phyloP scores from a whole-genome alignment of 2,888 invertebrate genomes.

The Drosophila helvetica region DNA sequence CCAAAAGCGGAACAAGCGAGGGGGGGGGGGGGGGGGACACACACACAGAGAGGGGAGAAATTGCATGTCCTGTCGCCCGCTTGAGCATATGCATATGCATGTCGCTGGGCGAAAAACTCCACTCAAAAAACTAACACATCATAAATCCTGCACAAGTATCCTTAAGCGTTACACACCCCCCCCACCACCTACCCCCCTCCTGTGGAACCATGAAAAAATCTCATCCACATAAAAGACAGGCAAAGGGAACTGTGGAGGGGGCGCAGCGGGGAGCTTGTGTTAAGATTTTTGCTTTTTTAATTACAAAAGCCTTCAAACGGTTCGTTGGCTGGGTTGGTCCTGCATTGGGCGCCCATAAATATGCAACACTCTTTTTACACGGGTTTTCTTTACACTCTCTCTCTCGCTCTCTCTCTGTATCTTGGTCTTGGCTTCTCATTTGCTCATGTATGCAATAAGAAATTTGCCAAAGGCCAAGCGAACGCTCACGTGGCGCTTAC shows the following conservation, averaged over 20 bases:
- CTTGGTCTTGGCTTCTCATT: background rate
- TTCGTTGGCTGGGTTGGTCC: conserved; percentile 23
- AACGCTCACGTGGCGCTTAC: conserved; percentile 36
- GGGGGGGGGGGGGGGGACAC: background rate
- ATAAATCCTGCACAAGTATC: conserved; percentile 76
- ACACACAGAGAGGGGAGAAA: conserved; percentile 42
- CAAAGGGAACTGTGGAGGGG: conserved; percentile 4
- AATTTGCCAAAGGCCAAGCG: conserved; percentile 41
- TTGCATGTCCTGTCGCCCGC: conserved; percentile 42
- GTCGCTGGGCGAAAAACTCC: conserved; percentile 58
- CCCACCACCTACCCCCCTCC: conserved; percentile 49
- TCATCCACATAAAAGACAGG: conserved; percentile 34
- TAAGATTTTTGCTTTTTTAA: conserved; percentile 51
- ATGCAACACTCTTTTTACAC: conserved; percentile 54
- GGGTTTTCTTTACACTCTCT: conserved; percentile 14
- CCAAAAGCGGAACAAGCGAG: conserved; percentile 41
- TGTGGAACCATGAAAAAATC: conserved; percentile 40
- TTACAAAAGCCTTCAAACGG: conserved; percentile 52
- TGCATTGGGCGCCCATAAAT: conserved; percentile 48
- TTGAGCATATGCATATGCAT: conserved; percentile 64
- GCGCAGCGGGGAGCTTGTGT: background rate
- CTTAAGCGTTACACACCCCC: conserved; percentile 59
- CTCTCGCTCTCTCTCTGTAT: background rate
- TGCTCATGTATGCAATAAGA: conserved; percentile 47
- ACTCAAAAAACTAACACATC: conserved; percentile 70